These are phyloP conservation scores for Neogale vison DNA, from an alignment of 2,113 vertebrate genomes.

Conservation along the genomic window DNA sequence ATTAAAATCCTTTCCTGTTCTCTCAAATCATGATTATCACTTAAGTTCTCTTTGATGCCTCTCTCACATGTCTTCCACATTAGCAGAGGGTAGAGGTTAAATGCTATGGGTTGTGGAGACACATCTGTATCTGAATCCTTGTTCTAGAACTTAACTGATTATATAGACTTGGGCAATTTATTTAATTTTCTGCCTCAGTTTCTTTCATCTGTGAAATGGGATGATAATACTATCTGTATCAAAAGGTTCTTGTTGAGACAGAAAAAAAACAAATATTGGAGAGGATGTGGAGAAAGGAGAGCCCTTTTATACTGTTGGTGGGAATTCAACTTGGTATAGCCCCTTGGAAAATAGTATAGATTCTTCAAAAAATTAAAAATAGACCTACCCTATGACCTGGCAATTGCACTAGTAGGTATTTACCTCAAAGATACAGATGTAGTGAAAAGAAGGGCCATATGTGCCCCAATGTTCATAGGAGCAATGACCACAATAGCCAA, in stretches of 20 bases:
- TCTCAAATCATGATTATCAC: not conserved
- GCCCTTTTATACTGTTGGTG: too few relatives aligned
- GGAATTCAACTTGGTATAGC: too few relatives aligned
- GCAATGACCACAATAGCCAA: too few relatives aligned
- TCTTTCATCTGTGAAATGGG: slow-evolving; percentile 7
- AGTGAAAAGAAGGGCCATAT: too few relatives aligned
- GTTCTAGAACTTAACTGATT: not conserved
- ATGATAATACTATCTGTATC: not conserved
- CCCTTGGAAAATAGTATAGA: too few relatives aligned
- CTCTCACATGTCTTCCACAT: not conserved
- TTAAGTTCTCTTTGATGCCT: not conserved
- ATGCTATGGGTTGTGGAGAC: not conserved
- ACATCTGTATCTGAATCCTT: not conserved
- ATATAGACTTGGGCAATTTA: not conserved
- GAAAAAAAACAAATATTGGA: too few relatives aligned
- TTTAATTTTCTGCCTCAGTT: not conserved
- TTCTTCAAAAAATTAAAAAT: too few relatives aligned
- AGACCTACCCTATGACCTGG: too few relatives aligned
- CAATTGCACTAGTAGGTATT: too few relatives aligned
- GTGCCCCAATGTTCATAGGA: too few relatives aligned
- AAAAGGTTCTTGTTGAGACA: not conserved
- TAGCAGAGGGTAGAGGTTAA: not conserved
- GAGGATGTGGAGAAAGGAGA: too few relatives aligned
- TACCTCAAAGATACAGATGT: too few relatives aligned
- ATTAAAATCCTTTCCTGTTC: not conserved